phyloP scores from a whole-genome alignment of 2,113 vertebrate species.

The Ctenomys sociabilis region DNA sequence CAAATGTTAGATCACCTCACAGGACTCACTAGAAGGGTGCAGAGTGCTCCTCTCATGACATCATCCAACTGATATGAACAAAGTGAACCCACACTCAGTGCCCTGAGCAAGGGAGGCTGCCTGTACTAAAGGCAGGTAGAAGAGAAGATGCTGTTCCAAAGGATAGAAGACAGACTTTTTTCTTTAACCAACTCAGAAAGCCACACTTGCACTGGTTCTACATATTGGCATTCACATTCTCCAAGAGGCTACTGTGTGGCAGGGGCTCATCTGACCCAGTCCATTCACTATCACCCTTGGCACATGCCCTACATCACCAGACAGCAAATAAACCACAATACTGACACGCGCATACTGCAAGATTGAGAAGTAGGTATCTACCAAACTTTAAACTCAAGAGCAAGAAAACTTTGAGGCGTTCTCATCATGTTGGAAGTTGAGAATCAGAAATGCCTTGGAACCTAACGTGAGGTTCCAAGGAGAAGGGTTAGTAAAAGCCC shows the following conservation, averaged over 20 bases:
- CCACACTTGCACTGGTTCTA: background rate
- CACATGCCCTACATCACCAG: conserved; percentile 49
- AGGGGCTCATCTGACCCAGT: no score
- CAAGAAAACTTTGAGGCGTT: conserved; percentile 21
- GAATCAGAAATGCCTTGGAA: background rate
- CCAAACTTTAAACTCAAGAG: conserved; percentile 69
- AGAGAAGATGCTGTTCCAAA: background rate
- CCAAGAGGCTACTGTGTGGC: background rate
- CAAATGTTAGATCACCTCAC: background rate
- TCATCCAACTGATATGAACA: conserved; percentile 37
- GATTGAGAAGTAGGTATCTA: conserved; percentile 60
- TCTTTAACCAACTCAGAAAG: background rate
- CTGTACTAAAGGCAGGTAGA: background rate
- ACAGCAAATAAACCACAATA: conserved; percentile 71
- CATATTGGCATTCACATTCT: background rate
- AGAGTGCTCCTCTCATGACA: background rate
- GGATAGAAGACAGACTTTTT: background rate
- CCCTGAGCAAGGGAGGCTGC: background rate
- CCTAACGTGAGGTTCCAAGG: background rate
- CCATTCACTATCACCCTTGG: conserved; percentile 29
- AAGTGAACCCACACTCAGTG: background rate
- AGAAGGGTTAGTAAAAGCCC: background rate
- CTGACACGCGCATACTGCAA: conserved; percentile 17
- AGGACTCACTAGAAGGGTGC: background rate
- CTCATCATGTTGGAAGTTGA: background rate